Evolutionary conservation across 2,888 invertebrate species (phyloP).

Genomic region (Leptopterna dolabrata): DNA sequence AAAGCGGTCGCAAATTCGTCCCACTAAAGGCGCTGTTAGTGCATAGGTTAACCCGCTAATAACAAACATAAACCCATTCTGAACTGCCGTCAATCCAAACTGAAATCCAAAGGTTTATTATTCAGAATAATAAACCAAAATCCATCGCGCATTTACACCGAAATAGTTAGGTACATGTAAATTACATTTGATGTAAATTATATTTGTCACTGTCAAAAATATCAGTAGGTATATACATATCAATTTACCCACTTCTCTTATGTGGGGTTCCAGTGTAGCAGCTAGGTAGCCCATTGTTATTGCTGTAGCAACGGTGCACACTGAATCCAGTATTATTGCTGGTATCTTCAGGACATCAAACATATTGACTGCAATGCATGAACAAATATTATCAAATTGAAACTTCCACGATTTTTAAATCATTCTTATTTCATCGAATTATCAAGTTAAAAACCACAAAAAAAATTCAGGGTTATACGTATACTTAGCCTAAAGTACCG

Average conservation of each 20-base stretch:
- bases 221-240: too few relatives aligned
- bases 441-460: background rate
- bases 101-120: too few relatives aligned
- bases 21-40: constrained; percentile 68
- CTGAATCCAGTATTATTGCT: constrained; percentile 65
- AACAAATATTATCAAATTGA: background rate
- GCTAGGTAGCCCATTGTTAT: constrained; percentile 69
- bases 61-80: constrained; percentile 66
- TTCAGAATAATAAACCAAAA: too few relatives aligned
- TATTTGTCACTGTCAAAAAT: too few relatives aligned
- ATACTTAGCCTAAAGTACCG: background rate
- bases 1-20: constrained; percentile 67
- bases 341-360: constrained; percentile 65
- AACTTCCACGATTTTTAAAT: background rate
- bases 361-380: constrained; percentile 58
- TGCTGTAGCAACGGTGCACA: constrained; percentile 65
- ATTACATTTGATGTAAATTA: too few relatives aligned
- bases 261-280: constrained; percentile 71
- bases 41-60: constrained; percentile 69
- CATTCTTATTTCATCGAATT: too few relatives aligned
- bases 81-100: constrained; percentile 65
- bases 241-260: constrained; percentile 65
- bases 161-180: too few relatives aligned
- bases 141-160: background rate
- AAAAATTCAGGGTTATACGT: background rate